These are phyloP conservation scores for Spilarctia lutea DNA, from an alignment of 2,888 invertebrate genomes.

Conservation along the genomic window DNA sequence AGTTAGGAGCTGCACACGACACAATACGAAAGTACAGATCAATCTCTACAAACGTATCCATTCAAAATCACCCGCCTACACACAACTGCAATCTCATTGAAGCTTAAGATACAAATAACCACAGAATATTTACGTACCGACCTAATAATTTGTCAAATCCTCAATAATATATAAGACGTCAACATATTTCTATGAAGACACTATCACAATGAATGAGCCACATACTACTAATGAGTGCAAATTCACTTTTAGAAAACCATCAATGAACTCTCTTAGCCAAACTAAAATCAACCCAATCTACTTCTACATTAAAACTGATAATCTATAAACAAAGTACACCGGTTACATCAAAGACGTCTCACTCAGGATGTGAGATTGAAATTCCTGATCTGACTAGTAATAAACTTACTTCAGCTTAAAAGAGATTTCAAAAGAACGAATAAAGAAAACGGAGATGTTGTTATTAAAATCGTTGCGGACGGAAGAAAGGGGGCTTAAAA, in stretches of 20 bases:
- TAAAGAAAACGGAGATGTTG: conserved; percentile 77
- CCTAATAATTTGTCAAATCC: conserved; percentile 22
- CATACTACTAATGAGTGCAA: conserved; percentile 56
- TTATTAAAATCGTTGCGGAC: conserved; percentile 77
- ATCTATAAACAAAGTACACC: conserved; percentile 48
- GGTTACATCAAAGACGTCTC: conserved; percentile 78
- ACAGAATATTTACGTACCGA: conserved; percentile 37
- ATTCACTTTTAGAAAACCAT: conserved; percentile 51
- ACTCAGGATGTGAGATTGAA: conserved; percentile 85
- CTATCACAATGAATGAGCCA: conserved; percentile 54
- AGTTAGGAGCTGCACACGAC: conserved; percentile 25
- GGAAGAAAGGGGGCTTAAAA: conserved; percentile 73
- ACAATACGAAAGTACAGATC: conserved; percentile 1
- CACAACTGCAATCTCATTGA: conserved; percentile 9
- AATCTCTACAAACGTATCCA: conserved; percentile 2
- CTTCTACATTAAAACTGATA: conserved; percentile 48
- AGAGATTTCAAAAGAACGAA: conserved; percentile 82
- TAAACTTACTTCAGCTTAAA: conserved; percentile 79
- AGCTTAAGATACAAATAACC: conserved; percentile 8
- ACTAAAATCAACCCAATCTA: conserved; percentile 53
- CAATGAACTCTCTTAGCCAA: conserved; percentile 45
- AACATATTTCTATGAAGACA: conserved; percentile 40
- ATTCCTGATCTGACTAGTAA: conserved; percentile 85
- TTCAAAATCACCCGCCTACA: conserved; percentile 7
- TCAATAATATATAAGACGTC: conserved; percentile 43